phyloP scores from a whole-genome alignment of 1,140 invertebrate genomes.

The Bombus waltoni region DNA sequence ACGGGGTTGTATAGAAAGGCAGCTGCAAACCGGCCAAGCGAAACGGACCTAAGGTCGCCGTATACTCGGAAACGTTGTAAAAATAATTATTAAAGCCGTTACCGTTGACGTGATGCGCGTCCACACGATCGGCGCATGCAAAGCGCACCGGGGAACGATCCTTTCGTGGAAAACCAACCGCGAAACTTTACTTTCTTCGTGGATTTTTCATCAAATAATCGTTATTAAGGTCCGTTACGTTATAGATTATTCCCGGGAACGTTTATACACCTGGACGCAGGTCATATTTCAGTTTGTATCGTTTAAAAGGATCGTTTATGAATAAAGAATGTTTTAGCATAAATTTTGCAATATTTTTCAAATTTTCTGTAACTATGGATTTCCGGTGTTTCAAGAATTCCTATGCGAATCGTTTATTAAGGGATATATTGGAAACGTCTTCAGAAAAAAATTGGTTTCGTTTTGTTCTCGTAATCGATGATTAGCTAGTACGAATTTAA shows the following conservation, averaged over 20 bases:
- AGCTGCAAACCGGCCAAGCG: slow-evolving; percentile 82
- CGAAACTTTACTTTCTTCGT: background rate
- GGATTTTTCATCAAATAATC: background rate
- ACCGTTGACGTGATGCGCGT: slow-evolving; percentile 58
- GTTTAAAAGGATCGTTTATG: background rate
- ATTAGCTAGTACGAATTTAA: no score
- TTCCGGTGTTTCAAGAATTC: no score
- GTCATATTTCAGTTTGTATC: background rate
- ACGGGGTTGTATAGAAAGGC: slow-evolving; percentile 79
- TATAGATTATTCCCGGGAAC: background rate
- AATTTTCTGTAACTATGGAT: no score
- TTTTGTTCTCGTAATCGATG: no score
- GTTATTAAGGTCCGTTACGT: background rate
- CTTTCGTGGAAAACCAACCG: background rate
- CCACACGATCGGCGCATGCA: background rate
- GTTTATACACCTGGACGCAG: background rate
- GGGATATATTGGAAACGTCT: no score
- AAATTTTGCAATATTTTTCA: no score
- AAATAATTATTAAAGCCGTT: slow-evolving; percentile 84
- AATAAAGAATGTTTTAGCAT: background rate
- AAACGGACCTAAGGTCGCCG: slow-evolving; percentile 76
- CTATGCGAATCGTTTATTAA: no score
- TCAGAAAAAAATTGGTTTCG: no score
- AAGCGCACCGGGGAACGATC: background rate
- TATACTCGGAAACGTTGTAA: slow-evolving; percentile 83